phyloP scores from a whole-genome alignment of 2,113 vertebrate species.

The Pithys albifrons region DNA sequence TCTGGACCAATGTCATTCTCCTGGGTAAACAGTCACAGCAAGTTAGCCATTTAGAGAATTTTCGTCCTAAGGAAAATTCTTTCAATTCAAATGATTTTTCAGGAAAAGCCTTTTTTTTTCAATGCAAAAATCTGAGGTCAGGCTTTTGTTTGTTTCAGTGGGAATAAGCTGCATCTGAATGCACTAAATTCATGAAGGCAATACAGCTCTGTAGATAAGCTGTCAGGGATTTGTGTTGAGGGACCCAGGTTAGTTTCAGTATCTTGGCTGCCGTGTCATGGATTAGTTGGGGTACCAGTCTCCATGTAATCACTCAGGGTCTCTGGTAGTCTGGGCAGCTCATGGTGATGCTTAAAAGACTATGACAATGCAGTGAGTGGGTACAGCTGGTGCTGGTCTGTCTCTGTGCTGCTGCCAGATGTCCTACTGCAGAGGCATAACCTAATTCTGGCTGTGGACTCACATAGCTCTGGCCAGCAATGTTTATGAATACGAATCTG shows the following conservation, averaged over 20 bases:
- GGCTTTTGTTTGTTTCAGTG: conserved; percentile 21
- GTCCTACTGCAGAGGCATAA: background rate
- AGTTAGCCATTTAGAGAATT: background rate
- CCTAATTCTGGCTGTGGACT: conserved; percentile 1
- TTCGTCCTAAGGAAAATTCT: background rate
- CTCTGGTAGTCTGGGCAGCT: background rate
- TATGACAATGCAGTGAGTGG: background rate
- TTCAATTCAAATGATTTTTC: background rate
- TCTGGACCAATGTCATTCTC: background rate
- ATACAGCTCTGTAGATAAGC: background rate
- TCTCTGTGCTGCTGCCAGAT: background rate
- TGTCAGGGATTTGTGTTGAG: background rate
- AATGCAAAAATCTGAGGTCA: background rate
- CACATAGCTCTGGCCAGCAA: background rate
- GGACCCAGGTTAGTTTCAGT: background rate
- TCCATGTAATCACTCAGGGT: background rate
- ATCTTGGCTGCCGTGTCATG: background rate
- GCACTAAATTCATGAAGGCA: background rate
- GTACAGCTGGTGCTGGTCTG: background rate
- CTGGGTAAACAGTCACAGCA: background rate
- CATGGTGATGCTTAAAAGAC: background rate
- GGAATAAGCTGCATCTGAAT: conserved; percentile 10
- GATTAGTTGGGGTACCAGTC: background rate
- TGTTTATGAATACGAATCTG: background rate
- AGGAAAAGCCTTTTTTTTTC: conserved; percentile 26